These are phyloP conservation scores for Eledone cirrhosa DNA, from an alignment of 2,888 invertebrate genomes.

Conservation along the genomic window DNA sequence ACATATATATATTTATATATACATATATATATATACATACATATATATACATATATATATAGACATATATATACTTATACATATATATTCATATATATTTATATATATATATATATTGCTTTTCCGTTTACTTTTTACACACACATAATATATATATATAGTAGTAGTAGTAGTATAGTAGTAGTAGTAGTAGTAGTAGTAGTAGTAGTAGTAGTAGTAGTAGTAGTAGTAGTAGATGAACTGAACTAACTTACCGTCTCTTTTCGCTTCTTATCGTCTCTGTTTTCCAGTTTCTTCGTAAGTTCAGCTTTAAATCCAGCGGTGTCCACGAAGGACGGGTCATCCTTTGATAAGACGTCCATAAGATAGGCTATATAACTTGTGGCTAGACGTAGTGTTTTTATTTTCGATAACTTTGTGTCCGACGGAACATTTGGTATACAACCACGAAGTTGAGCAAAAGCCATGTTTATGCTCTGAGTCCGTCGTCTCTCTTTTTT, in stretches of 20 bases:
- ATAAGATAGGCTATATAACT: conserved; percentile 80
- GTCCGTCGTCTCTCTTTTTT: conserved; percentile 93
- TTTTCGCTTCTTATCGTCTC: conserved; percentile 14
- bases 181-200: too few relatives aligned
- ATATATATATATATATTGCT: neutral
- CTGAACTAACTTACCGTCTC: conserved; percentile 18
- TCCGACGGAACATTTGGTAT: conserved; percentile 97
- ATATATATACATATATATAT: neutral
- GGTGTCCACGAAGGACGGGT: conserved; percentile 71
- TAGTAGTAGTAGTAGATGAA: too few relatives aligned
- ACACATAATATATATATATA: neutral
- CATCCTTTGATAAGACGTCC: conserved; percentile 85
- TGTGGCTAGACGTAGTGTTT: conserved; percentile 88
- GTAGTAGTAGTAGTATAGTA: too few relatives aligned
- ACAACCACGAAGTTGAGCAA: conserved; percentile 88
- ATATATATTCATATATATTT: neutral
- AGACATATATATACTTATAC: neutral
- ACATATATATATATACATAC: neutral
- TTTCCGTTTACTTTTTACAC: neutral
- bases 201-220: too few relatives aligned
- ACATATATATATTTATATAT: neutral
- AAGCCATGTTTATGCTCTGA: conserved; percentile 93
- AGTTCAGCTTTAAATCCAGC: conserved; percentile 86
- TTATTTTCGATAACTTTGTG: conserved; percentile 93
- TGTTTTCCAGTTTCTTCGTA: conserved; percentile 64